Base-by-base conservation (phyloP, 2,113 vertebrate species). In the Callopanchax toddi region DNA sequence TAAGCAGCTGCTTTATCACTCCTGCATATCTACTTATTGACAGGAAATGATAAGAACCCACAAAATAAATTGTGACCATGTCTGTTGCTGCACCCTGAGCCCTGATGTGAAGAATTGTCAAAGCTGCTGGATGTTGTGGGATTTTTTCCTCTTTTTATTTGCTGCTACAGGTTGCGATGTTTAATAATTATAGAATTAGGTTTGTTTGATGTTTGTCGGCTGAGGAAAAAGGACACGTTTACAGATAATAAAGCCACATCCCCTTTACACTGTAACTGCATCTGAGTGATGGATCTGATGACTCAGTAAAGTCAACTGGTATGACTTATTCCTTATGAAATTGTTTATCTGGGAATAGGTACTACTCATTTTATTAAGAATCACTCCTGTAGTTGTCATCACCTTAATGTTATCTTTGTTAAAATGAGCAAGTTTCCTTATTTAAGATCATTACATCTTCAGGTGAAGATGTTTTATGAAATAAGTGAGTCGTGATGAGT, bases 1-100 rank as follows among this genome's bases (percentile, higher is more conserved):
- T 15, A 48, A 54, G 58, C 65, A 43, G 59, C 45, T 0, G 59
- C 72, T 54, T 68, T 83, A 78, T 79, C 74, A 21, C 29, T 71
- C 50, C 23, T 3, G 15, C 36, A 34, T 63, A 67, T 58, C 59
- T 55, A 29, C 37, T 50, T 20, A 5, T 22, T 2, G 60, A 65
- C 10, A 13, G 36, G 36, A 13, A 37, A 12, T 13, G 12, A 12
- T 13, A 13, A 11, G 1, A 11, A 9, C 3, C 36, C 10, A 13
- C 11, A 13, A 37, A 37, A 11, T 13, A 32, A 32, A 32, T 9
- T 9, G 29, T 1, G 29, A 26, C 5, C 29, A 7, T 6, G 29
- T 32, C 29, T 32, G 6, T 32, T 8, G 1, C 6, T 32, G 29
- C 29, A 32, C 10, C 29, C 29, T 32, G 29, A 32, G 29, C 29